These are phyloP conservation scores for Cheilosia grossa DNA, from an alignment of 2,888 invertebrate species.

Conservation along the genomic window DNA sequence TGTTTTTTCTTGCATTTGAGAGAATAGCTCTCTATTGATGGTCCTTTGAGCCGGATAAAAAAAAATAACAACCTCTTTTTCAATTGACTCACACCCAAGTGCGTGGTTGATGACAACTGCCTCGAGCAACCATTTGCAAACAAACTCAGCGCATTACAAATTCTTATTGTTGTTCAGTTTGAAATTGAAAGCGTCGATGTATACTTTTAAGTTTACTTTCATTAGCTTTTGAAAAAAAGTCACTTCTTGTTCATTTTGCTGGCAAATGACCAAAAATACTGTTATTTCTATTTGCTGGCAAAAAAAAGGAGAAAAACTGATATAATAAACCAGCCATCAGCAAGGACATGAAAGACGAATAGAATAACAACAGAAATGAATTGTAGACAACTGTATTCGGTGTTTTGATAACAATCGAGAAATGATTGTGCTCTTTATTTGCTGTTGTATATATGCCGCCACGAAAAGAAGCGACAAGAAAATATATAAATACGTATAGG, in stretches of 20 bases:
- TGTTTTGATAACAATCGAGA: slow-evolving; percentile 51
- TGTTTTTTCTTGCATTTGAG: no score
- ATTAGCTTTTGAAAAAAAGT: neutral
- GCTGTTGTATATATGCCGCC: neutral
- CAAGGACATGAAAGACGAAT: slow-evolving; percentile 26
- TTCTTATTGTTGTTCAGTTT: neutral
- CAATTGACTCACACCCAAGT: neutral
- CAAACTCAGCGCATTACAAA: neutral
- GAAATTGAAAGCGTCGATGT: neutral
- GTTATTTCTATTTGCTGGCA: slow-evolving; percentile 5
- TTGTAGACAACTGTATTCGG: slow-evolving; percentile 14
- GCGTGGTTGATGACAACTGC: neutral
- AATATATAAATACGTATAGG: neutral
- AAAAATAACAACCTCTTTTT: neutral
- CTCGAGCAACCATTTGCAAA: neutral
- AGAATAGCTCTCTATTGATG: no score
- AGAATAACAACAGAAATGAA: slow-evolving; percentile 22
- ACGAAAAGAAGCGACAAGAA: slow-evolving; percentile 19
- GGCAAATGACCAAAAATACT: slow-evolving; percentile 23
- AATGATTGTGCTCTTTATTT: slow-evolving; percentile 37
- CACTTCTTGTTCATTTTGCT: slow-evolving; percentile 8
- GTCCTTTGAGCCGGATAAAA: no score
- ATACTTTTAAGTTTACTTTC: neutral
- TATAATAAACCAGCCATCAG: neutral
- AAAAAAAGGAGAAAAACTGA: neutral